A percentile compares a stretch with the other conserved stretches of the same genome.
Conservation (phyloP, 2,888 invertebrate species). For the Brassicogethes aeneus region DNA sequence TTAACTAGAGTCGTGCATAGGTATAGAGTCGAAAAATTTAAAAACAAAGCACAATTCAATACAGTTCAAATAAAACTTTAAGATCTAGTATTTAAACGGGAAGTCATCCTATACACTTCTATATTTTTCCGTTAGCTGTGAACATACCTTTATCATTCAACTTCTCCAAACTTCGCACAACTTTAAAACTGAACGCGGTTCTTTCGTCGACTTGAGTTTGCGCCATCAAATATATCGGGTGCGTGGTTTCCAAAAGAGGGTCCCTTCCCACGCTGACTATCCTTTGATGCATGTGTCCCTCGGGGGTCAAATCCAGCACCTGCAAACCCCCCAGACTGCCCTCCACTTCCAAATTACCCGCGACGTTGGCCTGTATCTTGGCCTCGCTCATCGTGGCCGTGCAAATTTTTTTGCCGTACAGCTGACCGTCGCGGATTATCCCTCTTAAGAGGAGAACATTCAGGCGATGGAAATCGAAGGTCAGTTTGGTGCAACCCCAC, state of each 20-base stretch:
- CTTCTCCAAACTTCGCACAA: conserved; percentile 32
- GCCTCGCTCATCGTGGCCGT: conserved; percentile 90
- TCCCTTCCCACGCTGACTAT: conserved; percentile 79
- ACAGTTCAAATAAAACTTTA: too few species aligned
- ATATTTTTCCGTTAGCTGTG: too few species aligned
- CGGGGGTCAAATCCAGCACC: conserved; percentile 78
- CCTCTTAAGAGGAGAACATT: conserved; percentile 81
- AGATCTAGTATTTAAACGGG: too few species aligned
- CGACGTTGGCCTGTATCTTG: conserved; percentile 75
- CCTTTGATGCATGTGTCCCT: conserved; percentile 73
- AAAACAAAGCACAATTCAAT: too few species aligned
- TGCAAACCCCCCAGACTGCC: conserved; percentile 91
- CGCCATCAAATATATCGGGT: conserved; percentile 36
- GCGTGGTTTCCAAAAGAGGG: conserved; percentile 49
- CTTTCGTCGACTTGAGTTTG: conserved; percentile 28
- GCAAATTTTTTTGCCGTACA: conserved; percentile 80
- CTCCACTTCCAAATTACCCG: conserved; percentile 51
- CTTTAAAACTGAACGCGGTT: conserved; percentile 48
- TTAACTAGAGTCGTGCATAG: too few species aligned
- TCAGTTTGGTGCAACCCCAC: conserved; percentile 68
- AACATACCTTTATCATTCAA: conserved; percentile 13
- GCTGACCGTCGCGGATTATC: conserved; percentile 58
- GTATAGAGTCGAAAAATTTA: too few species aligned
- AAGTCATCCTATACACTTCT: too few species aligned
- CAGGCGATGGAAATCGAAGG: conserved; percentile 87